Evolutionary conservation across 2,888 invertebrate genomes (phyloP).

Genomic region (Watsonalla binaria): DNA sequence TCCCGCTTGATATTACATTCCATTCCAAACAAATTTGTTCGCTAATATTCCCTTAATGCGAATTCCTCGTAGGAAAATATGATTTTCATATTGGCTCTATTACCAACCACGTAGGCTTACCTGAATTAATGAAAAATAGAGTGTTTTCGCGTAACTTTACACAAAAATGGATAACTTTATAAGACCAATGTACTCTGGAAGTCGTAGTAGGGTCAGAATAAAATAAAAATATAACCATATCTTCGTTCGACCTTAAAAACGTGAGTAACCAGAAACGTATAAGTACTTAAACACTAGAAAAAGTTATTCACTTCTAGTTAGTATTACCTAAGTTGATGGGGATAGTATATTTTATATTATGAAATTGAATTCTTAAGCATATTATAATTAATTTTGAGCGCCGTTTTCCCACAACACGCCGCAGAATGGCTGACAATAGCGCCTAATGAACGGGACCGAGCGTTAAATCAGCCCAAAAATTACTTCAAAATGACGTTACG

Average conservation of each 20-base stretch:
- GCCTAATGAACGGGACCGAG: conserved; percentile 25
- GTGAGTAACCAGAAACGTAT: too few species aligned
- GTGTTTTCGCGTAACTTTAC: background rate
- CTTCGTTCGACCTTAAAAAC: too few species aligned
- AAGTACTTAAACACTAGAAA: too few species aligned
- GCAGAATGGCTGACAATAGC: conserved; percentile 20
- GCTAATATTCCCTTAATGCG: conserved; percentile 15
- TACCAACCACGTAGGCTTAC: conserved; percentile 15
- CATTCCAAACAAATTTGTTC: conserved; percentile 6
- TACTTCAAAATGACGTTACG: conserved; percentile 24
- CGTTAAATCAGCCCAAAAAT: conserved; percentile 27
- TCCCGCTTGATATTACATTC: conserved; percentile 5
- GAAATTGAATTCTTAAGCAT: too few species aligned
- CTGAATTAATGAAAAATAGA: conserved; percentile 9
- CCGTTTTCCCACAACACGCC: conserved; percentile 1
- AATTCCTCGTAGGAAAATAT: conserved; percentile 21
- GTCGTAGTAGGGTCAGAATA: too few species aligned
- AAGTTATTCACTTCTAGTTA: too few species aligned
- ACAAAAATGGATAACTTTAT: too few species aligned
- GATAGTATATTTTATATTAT: too few species aligned
- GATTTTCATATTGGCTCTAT: conserved; percentile 26
- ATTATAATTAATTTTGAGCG: conserved; percentile 3
- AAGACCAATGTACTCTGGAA: too few species aligned
- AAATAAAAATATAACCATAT: too few species aligned
- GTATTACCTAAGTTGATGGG: too few species aligned